phyloP scores from a whole-genome alignment of 2,797 vertebrate species.

The Siniperca undulata region DNA sequence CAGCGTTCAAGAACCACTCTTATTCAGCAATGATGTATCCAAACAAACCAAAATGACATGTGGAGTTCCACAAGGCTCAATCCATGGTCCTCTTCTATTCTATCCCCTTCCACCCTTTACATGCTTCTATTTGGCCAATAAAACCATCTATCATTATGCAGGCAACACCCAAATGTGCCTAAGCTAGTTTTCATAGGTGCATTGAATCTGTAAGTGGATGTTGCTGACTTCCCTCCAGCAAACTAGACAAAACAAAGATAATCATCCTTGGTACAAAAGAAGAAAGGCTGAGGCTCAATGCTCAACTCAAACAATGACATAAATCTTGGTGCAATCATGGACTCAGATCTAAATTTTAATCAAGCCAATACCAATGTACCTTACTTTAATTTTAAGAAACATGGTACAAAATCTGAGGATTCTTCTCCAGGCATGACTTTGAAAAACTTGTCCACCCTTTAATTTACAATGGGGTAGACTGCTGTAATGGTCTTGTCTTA shows the following conservation, averaged over 20 bases:
- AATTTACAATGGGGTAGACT: no score
- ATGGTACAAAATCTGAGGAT: no score
- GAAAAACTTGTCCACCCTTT: background rate
- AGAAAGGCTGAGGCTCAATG: background rate
- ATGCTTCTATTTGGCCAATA: background rate
- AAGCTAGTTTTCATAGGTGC: background rate
- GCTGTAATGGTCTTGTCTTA: background rate
- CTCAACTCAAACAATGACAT: background rate
- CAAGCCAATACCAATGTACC: background rate
- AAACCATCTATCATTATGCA: background rate
- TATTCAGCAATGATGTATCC: background rate
- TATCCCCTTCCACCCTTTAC: background rate
- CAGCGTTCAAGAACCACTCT: background rate
- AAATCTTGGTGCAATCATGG: background rate
- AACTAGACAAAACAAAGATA: background rate
- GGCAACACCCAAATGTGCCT: background rate
- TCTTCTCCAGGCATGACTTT: background rate
- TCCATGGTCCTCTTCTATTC: background rate
- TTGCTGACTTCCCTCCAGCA: background rate
- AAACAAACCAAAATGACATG: background rate
- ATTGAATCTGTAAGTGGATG: background rate
- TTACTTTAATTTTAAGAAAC: background rate
- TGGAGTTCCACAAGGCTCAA: constrained; percentile 19
- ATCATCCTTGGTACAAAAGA: background rate
- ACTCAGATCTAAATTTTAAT: background rate